A percentile compares a stretch with the other conserved stretches of the same genome.
Conservation (phyloP, 2,888 invertebrate species). For the Volucella inflata region DNA sequence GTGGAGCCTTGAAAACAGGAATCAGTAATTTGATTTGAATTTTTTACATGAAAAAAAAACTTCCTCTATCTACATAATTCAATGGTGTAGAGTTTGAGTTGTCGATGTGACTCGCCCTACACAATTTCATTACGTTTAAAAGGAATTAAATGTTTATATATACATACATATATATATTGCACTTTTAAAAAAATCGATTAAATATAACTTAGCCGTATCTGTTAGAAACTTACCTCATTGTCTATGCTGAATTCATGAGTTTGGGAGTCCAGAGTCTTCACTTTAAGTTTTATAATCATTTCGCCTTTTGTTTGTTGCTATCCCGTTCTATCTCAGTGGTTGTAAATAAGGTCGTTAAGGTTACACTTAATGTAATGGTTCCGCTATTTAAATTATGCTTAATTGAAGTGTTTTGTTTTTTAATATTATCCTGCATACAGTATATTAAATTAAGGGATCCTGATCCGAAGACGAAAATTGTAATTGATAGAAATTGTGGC, state of each 20-base stretch:
- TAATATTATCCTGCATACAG: constrained; percentile 9
- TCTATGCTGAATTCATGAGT: constrained; percentile 92
- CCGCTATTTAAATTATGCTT: constrained; percentile 9
- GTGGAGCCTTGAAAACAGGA: no score
- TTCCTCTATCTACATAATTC: no score
- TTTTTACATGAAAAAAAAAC: no score
- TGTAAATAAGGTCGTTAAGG: no score
- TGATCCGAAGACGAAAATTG: constrained; percentile 52
- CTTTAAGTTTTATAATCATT: constrained; percentile 90
- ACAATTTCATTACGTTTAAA: constrained; percentile 4
- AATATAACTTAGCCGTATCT: constrained; percentile 27
- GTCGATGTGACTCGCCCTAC: constrained; percentile 55
- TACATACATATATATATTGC: constrained; percentile 19
- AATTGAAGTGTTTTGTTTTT: neutral
- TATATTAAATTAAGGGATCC: constrained; percentile 21
- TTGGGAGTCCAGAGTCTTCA: constrained; percentile 94
- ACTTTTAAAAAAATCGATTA: constrained; percentile 62
- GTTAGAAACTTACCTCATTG: constrained; percentile 90
- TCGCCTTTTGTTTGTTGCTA: constrained; percentile 59
- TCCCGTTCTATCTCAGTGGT: neutral
- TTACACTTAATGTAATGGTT: constrained; percentile 21
- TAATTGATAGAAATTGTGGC: constrained; percentile 67
- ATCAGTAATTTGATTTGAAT: no score
- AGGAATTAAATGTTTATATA: no score
- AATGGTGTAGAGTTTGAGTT: neutral